These are phyloP conservation scores for Balearica regulorum DNA, from an alignment of 2,797 vertebrate genomes.

Conservation along the genomic window DNA sequence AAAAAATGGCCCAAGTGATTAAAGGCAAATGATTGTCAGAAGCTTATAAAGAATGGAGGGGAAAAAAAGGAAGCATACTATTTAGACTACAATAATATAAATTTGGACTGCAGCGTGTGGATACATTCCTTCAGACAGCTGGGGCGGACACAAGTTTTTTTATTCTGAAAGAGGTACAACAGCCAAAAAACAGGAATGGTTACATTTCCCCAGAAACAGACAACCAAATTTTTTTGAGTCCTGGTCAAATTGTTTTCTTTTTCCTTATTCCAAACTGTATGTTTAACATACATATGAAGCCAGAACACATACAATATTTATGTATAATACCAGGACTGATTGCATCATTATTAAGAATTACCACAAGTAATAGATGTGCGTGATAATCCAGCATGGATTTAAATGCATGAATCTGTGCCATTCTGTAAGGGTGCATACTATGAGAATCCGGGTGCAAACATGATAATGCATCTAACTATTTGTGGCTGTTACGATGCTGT, in stretches of 20 bases:
- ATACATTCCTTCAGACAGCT: constrained; percentile 15
- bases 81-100: neutral
- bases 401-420: neutral
- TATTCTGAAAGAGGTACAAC: neutral
- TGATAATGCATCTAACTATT: neutral
- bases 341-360: neutral
- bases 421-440: neutral
- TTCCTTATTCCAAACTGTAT: neutral
- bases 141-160: neutral
- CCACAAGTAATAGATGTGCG: neutral
- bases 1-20: neutral
- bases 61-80: neutral
- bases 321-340: neutral
- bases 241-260: neutral
- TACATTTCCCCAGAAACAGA: neutral
- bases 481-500: neutral
- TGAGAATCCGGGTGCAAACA: neutral
- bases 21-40: neutral
- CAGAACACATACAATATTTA: neutral
- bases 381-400: neutral
- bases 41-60: neutral
- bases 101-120: neutral
- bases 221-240: neutral
- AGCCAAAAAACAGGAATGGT: neutral
- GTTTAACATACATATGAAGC: neutral